Evolutionary conservation across 2,113 vertebrate species (phyloP).

Genomic region (Lamprotornis superbus): DNA sequence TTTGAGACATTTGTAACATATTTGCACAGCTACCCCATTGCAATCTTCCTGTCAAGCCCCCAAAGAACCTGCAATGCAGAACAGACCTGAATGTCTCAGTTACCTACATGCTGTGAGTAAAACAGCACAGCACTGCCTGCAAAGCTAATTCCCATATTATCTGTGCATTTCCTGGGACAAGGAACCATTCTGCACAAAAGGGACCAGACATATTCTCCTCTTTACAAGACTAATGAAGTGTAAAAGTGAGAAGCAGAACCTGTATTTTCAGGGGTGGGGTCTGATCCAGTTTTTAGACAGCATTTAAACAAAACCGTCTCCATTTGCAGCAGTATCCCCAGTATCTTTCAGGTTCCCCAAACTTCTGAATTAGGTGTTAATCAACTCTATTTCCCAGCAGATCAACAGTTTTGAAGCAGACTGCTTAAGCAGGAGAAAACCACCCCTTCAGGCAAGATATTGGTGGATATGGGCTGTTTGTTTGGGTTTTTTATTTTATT

Average conservation of each 20-base stretch:
- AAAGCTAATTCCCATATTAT: not conserved
- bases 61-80: not conserved
- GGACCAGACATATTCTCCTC: not conserved
- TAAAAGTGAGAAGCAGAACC: not conserved
- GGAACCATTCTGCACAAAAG: not conserved
- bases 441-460: not conserved
- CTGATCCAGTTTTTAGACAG: not conserved
- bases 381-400: not conserved
- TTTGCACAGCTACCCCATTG: not conserved
- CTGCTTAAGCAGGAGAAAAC: not conserved
- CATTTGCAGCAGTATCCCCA: not conserved
- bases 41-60: not conserved
- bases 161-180: not conserved
- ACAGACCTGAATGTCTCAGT: not conserved
- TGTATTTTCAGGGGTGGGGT: not conserved
- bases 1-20: not conserved
- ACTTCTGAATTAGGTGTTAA: not conserved
- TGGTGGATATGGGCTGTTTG: not conserved
- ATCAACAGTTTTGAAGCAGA: not conserved
- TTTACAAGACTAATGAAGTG: not conserved
- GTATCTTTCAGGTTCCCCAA: not conserved
- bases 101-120: fast-evolving
- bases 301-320: not conserved
- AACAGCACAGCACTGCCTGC: not conserved
- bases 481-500: conserved; percentile 31